Conservation (phyloP, 2,888 invertebrate genomes). For the Spialia ferax region DNA sequence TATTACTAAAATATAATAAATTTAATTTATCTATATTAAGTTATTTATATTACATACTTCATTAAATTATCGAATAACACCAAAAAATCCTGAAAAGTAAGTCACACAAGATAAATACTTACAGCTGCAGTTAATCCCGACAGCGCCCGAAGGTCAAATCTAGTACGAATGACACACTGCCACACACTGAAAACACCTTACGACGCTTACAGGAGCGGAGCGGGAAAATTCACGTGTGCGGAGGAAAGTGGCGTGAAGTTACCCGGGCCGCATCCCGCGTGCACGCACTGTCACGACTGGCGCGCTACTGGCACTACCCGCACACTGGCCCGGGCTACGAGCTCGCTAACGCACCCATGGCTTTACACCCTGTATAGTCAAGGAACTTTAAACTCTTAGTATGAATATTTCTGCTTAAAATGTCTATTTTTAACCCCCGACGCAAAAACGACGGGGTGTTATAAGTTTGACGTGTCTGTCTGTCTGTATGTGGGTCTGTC, state of each 20-base stretch:
- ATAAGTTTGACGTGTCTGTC: too few relatives aligned
- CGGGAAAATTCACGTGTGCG: conserved; percentile 34
- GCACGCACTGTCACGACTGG: conserved; percentile 8
- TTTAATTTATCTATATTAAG: too few relatives aligned
- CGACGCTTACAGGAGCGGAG: conserved; percentile 8
- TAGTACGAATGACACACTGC: conserved; percentile 25
- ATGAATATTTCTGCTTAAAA: too few relatives aligned
- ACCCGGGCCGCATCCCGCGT: background rate
- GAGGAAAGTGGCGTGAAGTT: conserved; percentile 7
- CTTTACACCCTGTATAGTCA: background rate
- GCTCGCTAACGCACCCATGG: conserved; percentile 20
- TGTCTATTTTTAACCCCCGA: too few relatives aligned
- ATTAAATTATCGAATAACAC: background rate
- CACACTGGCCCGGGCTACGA: conserved; percentile 35
- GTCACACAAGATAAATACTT: conserved; percentile 1
- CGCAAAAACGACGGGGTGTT: too few relatives aligned
- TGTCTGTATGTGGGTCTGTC: too few relatives aligned
- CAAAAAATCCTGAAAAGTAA: background rate
- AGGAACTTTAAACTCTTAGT: background rate
- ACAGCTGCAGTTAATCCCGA: conserved; percentile 25
- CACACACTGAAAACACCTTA: conserved; percentile 30
- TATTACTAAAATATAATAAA: too few relatives aligned
- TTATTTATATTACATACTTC: too few relatives aligned
- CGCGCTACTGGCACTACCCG: conserved; percentile 26
- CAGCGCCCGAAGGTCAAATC: conserved; percentile 22